Base-by-base conservation (phyloP, 2,888 invertebrate species). In the Crocallis elinguaria region DNA sequence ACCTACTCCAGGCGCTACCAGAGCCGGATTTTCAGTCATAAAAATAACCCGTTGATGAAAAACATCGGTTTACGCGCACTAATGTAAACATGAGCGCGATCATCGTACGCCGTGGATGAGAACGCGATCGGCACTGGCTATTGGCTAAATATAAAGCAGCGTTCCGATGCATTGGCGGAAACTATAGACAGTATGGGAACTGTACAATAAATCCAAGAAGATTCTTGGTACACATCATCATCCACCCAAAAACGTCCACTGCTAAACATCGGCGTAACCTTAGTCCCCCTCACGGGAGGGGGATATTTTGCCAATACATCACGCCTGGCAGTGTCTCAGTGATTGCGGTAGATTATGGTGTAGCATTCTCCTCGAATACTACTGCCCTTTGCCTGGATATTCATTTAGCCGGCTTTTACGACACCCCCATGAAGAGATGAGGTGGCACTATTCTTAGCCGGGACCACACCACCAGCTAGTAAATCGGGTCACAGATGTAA, bases 101-200 rank as follows among this genome's bases (percentile, higher is more conserved):
- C 37, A 43, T 73, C 73, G 84, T 82, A 80, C 82, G 75, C 61
- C 73, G 73, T 74, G 77, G 77, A 73, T 79, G 84, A 82, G 85
- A 83, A 81, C 89, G 83, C 81, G 86, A 79, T 84, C 84, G 81
- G 75, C 73, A 90, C 90, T 91, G 89, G 86, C 88, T 89, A 90
- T 90, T 91, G 89, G 86, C 88, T 89, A 89, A 86, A 83, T 75
- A 86, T 88, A 88, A 82, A 73, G 62, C 57, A 41, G 50, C 57
- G 67, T 75, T 69, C 71, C 71, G 78, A 78, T 79, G 85, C 76
- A 75, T 66, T 68, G 72, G 61, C 64, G 65, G 68, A 69, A 63
- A 73, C 73, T 69, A 70, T 6, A 38, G 9, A 49, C 53, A 54
- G 53, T 54, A 54, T 23, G 52, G 46, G 30, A 9, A 11, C 35